Percentiles rank a stretch among this genome's conserved stretches.
Evolutionary conservation across 2,113 vertebrate species (phyloP).

Genomic region (Mola mola): DNA sequence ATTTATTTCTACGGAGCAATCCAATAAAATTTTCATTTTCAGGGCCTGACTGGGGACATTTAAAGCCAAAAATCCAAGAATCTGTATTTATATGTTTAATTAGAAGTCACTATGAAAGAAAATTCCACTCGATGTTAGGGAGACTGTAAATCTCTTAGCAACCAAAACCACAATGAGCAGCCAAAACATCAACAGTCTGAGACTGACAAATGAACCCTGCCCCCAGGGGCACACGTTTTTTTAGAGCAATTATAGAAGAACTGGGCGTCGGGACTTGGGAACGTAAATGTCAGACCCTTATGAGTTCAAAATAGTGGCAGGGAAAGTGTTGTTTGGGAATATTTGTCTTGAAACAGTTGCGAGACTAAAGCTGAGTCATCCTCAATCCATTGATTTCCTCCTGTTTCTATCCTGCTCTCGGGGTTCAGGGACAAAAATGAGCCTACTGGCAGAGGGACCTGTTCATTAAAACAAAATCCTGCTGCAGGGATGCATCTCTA

Average conservation of each 20-base stretch:
- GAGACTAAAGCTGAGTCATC: constrained; percentile 38
- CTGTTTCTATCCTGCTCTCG: constrained; percentile 6
- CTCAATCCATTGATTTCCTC: constrained; percentile 22
- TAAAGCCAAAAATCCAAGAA: constrained; percentile 19
- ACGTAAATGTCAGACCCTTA: constrained; percentile 42
- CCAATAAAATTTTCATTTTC: constrained; percentile 1
- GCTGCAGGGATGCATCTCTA: constrained; percentile 19
- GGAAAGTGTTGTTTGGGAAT: constrained; percentile 15
- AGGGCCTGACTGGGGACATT: constrained; percentile 2
- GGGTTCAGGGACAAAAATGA: neutral
- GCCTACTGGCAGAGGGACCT: constrained; percentile 6
- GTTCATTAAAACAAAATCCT: constrained; percentile 48
- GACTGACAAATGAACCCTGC: constrained; percentile 25
- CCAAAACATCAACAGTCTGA: constrained; percentile 28
- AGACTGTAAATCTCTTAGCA: constrained; percentile 15
- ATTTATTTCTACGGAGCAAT: neutral
- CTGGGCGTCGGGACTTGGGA: constrained; percentile 20
- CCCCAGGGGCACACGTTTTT: constrained; percentile 25
- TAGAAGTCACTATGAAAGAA: constrained; percentile 17
- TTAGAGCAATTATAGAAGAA: constrained; percentile 42
- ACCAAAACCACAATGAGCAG: constrained; percentile 23
- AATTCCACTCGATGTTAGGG: constrained; percentile 5
- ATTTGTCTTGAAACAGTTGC: constrained; percentile 30
- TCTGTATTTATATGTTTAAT: constrained; percentile 10
- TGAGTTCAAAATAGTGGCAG: constrained; percentile 29